Base-by-base conservation (phyloP, 2,797 vertebrate genomes). In the Esox lucius region DNA sequence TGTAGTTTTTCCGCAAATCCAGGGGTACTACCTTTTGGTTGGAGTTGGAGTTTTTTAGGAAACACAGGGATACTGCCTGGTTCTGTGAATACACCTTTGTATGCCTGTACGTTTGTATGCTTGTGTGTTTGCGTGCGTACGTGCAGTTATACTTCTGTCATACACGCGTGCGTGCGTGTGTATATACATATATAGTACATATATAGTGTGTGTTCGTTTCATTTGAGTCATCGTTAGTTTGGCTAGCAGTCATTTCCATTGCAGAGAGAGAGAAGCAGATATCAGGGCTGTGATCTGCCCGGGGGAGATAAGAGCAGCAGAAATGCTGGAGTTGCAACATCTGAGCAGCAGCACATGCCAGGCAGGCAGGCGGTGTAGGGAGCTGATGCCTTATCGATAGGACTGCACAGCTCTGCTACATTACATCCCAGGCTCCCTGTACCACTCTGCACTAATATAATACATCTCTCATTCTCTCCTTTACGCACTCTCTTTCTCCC, bases 191-290 rank as follows among this genome's bases (percentile, higher is more conserved):
- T 16, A 31, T 70, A 26, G 48, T 12, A n/a, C 46, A 8, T 48
- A 12, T 68, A 15, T 49, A n/a, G 24, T 26, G 46, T 69, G 42
- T 49, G 24, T 69, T 13, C 19, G 65, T 33, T 70, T 81, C 82
- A 77, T 84, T 82, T 83, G 68, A 56, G 68, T 88, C 70, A 80
- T 84, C 73, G 79, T 76, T 69, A 78, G 42, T 76, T 78, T 79
- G 64, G 66, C 78, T 48, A 72, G 72, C 49, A 75, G 75, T 79
- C 70, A 70, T 75, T 75, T 81, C 69, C 73, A 76, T 19, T 56
- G 73, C 53, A 26, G 68, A 48, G 68, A 15, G 16, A 7, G 31
- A 51, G 69, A 68, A 70, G 71, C 77, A 75, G 77, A 77, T 82
- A 84, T 88, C 79, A 46, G 75, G 59, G 65, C 67, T 84, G 74